Evolutionary conservation across 2,888 invertebrate species (phyloP).

Genomic region (Cristatella mucedo): DNA sequence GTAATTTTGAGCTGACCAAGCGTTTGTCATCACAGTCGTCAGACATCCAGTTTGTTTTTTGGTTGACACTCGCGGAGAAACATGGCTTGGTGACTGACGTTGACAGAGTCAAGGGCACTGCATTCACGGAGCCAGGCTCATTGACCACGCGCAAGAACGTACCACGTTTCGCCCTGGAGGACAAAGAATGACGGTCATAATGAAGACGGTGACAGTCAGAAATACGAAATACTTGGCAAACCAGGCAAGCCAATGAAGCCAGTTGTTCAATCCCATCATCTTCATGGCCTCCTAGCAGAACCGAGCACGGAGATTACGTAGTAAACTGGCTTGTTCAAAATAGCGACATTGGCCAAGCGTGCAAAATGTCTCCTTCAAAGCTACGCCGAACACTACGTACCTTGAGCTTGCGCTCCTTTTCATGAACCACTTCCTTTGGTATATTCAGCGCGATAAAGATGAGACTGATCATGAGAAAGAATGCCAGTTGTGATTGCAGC

Average conservation of each 20-base stretch:
- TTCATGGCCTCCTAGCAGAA: slow-evolving; percentile 64
- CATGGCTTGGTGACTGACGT: no score
- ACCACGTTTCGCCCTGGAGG: no score
- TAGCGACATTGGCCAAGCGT: no score
- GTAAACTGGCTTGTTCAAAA: no score
- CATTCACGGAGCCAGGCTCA: no score
- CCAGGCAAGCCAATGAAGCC: slow-evolving; percentile 72
- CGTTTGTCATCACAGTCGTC: no score
- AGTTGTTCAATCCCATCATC: slow-evolving; percentile 67
- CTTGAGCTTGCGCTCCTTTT: slow-evolving; percentile 50
- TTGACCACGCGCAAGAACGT: no score
- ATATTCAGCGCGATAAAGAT: slow-evolving; percentile 63
- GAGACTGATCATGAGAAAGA: slow-evolving; percentile 62
- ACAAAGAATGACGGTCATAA: slow-evolving; percentile 37
- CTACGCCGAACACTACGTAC: slow-evolving; percentile 14
- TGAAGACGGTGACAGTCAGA: slow-evolving; percentile 46
- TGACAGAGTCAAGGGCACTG: no score
- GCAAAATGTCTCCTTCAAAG: background rate
- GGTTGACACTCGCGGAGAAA: no score
- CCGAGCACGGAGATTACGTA: no score
- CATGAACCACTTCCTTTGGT: slow-evolving; percentile 54
- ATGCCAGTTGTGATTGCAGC: slow-evolving; percentile 52
- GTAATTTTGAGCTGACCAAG: no score
- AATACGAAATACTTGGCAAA: slow-evolving; percentile 58
- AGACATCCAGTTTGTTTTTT: no score